Percentiles rank a stretch among this genome's conserved stretches.
Conservation (phyloP, 2,113 vertebrate genomes). For the Pygoscelis antarcticus region DNA sequence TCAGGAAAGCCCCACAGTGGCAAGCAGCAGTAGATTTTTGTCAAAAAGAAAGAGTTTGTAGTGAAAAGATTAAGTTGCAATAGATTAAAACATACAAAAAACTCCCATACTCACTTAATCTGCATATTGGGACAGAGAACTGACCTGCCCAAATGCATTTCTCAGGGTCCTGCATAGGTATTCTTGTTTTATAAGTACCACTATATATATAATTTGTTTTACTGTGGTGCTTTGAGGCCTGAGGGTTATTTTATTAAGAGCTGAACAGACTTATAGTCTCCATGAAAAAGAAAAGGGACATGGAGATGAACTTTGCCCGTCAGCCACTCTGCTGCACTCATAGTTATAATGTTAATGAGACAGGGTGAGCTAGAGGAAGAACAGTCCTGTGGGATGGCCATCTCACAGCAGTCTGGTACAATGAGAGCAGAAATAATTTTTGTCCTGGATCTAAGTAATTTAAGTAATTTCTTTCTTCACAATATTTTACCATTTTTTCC, state of each 20-base stretch:
- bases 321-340: background rate
- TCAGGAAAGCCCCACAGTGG: background rate
- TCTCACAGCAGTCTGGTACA: background rate
- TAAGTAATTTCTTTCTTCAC: background rate
- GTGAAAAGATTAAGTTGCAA: background rate
- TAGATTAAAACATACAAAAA: background rate
- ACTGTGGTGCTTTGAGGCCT: background rate
- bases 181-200: background rate
- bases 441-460: background rate
- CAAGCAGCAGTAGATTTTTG: background rate
- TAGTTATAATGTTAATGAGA: slow-evolving; percentile 4
- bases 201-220: background rate
- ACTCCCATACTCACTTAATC: background rate
- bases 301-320: background rate
- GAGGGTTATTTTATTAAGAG: slow-evolving; percentile 22
- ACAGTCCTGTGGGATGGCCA: background rate
- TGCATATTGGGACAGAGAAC: background rate
- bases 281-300: background rate
- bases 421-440: background rate
- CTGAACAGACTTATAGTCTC: slow-evolving; percentile 26
- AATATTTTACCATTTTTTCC: background rate
- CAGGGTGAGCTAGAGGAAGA: slow-evolving; percentile 33
- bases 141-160: background rate
- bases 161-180: background rate
- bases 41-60: background rate